Evolutionary conservation across 2,888 invertebrate species (phyloP).

Genomic region (Theretra japonica): DNA sequence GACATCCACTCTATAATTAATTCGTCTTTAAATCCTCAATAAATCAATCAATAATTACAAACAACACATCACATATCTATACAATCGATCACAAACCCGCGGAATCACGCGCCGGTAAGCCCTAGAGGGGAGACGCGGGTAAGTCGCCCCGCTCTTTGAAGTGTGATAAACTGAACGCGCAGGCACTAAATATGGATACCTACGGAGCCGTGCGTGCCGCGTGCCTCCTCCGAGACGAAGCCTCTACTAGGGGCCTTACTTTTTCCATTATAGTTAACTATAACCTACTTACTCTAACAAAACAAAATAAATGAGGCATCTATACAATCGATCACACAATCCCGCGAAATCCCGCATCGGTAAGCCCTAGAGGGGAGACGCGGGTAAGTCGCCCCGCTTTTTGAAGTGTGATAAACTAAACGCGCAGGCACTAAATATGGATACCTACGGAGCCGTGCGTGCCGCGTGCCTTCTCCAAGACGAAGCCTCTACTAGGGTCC

Average conservation of each 20-base stretch:
- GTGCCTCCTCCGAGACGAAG: constrained; percentile 46
- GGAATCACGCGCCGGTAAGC: constrained; percentile 23
- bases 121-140: constrained; percentile 69
- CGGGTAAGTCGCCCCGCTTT: constrained; percentile 74
- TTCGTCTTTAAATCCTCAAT: no score
- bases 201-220: constrained; percentile 63
- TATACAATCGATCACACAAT: not conserved
- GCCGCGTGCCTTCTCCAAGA: constrained; percentile 51
- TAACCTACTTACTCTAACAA: no score
- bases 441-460: constrained; percentile 64
- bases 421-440: constrained; percentile 69
- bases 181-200: constrained; percentile 70
- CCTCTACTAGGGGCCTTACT: constrained; percentile 37
- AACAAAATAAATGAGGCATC: no score
- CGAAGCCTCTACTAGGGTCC: constrained; percentile 36
- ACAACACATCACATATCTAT: not conserved
- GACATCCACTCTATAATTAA: no score
- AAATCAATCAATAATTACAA: no score
- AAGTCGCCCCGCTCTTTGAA: constrained; percentile 76
- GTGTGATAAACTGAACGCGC: constrained; percentile 77
- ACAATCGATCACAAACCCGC: constrained; percentile 7
- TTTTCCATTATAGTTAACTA: no score
- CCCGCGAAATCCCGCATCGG: constrained; percentile 26
- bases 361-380: constrained; percentile 58
- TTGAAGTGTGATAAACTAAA: constrained; percentile 81